Base-by-base conservation (phyloP, 2,797 vertebrate species). In the Falco naumanni region DNA sequence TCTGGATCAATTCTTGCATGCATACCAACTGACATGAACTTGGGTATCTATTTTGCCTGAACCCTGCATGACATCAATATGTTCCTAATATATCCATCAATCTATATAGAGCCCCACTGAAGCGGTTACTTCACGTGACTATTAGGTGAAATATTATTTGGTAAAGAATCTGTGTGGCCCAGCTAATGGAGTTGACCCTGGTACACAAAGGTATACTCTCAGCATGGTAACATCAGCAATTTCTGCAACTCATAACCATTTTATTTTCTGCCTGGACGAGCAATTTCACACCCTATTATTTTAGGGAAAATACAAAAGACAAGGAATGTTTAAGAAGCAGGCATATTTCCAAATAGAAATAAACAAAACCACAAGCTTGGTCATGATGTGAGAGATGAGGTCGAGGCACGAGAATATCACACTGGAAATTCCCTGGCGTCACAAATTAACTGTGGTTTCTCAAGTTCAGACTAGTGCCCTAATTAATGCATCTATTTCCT, bases 401-500 rank as follows among this genome's bases (percentile, higher is more conserved):
- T 18, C 24, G 43, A 89, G 68, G 76, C 60, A 89, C 2, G 0
- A 95, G 86, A 87, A 57, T 33, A 95, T 37, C 89, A 86, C 76
- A 18, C 18, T 88, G 91, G 90, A 93, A 97, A 96, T 72, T 92
- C 87, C 84, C 66, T 13, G 43, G 79, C 81, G 89, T 72, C 22
- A 18, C 71, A 85, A 84, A 63, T 33, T 34, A 94, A 59, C 65
- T 17, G 20, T 17, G n/a, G 61, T 72, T 89, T 78, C 81, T 71
- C 78, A 94, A 80, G 90, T 87, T 93, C 65, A 97, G 84, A 48
- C 82, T 63, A 4, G 71, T 74, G 72, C 54, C 54, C 82, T 56
- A 94, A 92, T 89, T 92, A 93, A 83, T 24, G 41, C 54, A 90
- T 41, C 72, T 50, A 87, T 84, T 93, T 92, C 79, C 79, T 91